These are phyloP conservation scores for Drosophila fungiperda DNA, from an alignment of 2,888 invertebrate genomes.

Conservation along the genomic window DNA sequence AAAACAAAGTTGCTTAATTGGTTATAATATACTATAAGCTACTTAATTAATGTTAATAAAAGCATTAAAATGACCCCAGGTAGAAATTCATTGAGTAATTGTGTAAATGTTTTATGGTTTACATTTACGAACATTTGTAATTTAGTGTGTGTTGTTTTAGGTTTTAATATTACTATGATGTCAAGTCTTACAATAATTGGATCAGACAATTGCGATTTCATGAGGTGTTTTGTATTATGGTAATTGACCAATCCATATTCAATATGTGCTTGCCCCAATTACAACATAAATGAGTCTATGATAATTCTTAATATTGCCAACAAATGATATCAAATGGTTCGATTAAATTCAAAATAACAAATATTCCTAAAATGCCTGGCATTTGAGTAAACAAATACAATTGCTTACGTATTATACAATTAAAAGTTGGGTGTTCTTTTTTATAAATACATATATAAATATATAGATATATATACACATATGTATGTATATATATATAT, in stretches of 20 bases:
- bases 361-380: conserved; percentile 1
- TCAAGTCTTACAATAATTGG: conserved; percentile 24
- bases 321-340: neutral
- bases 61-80: conserved; percentile 34
- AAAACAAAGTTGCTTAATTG: conserved; percentile 24
- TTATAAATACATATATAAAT: conserved; percentile 8
- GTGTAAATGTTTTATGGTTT: conserved; percentile 1
- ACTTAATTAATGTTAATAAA: conserved; percentile 40
- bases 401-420: conserved; percentile 21
- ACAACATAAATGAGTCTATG: conserved; percentile 14
- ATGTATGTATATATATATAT: conserved; percentile 16
- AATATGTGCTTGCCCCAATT: conserved; percentile 22
- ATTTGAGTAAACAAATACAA: conserved; percentile 15
- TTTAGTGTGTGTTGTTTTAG: conserved; percentile 2
- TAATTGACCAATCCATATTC: conserved; percentile 14
- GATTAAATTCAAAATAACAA: conserved; percentile 14
- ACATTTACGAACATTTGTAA: conserved; percentile 3
- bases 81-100: conserved; percentile 37
- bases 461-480: conserved; percentile 2
- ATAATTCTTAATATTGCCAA: conserved; percentile 40
- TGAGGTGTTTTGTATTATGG: conserved; percentile 5
- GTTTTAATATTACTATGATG: conserved; percentile 9
- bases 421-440: neutral
- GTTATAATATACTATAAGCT: conserved; percentile 32
- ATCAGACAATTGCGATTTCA: conserved; percentile 3